Conservation (phyloP, 2,113 vertebrate genomes). For the Lycaon pictus region DNA sequence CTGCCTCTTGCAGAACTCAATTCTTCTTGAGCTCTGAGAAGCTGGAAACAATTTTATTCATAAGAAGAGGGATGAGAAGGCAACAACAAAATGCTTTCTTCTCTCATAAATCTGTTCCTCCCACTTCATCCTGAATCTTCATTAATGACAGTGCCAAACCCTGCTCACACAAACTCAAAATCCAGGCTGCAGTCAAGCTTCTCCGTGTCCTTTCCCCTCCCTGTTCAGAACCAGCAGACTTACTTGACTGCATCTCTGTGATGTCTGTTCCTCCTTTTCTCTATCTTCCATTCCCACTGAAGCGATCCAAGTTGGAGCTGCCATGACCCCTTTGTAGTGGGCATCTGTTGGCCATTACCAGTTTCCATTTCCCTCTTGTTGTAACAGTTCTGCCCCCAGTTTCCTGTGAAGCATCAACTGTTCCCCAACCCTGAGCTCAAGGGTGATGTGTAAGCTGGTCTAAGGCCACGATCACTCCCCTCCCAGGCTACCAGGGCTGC, state of each 20-base stretch:
- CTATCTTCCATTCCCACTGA: background rate
- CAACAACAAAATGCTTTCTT: constrained; percentile 59
- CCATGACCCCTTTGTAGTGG: background rate
- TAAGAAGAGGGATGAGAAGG: constrained; percentile 64
- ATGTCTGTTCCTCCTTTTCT: background rate
- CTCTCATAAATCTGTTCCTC: constrained; percentile 54
- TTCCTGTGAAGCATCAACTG: background rate
- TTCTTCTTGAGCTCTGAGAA: constrained; percentile 68
- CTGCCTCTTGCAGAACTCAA: constrained; percentile 57
- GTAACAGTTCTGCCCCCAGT: background rate
- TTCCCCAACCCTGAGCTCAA: background rate
- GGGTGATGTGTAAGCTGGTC: background rate
- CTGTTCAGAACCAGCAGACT: background rate
- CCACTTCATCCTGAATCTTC: constrained; percentile 56
- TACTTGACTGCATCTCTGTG: background rate
- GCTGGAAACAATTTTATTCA: constrained; percentile 76
- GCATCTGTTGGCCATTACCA: constrained; percentile 62
- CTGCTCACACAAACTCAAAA: background rate
- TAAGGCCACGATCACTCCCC: background rate
- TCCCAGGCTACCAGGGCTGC: background rate
- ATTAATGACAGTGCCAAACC: constrained; percentile 46
- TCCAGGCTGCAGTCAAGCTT: background rate
- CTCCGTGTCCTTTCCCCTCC: background rate
- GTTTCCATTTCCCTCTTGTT: background rate
- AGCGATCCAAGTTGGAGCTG: constrained; percentile 24